Base-by-base conservation (phyloP, 1,140 invertebrate species). In the Heliothis subflexa region DNA sequence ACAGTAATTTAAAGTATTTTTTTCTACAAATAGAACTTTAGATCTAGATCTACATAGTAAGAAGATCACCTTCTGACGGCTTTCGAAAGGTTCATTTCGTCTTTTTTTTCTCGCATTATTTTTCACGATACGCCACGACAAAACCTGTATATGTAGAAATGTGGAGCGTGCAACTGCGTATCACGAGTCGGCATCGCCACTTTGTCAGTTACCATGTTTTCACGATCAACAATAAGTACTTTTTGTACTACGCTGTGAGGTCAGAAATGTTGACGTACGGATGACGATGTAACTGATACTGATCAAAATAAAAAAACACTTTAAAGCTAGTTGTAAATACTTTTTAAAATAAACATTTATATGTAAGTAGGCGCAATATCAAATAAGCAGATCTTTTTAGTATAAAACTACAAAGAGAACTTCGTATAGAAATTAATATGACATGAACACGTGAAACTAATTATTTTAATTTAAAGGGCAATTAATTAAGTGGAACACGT, bases 111-210 rank as follows among this genome's bases (percentile, higher is more conserved):
- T 81, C 72, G 68, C 75, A 70, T 85, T 86, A 82, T 85, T 86
- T 86, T 86, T 88, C 80, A 85, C 80, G 79, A 83, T 82, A 78
- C 47, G 73, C 71, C 62, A 71, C 64, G 80, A 85, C 81, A 86
- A 85, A 86, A 83, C 82, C 57, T 55, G 81, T 83, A 82, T 79
- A 83, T 73, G 33, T 40, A 40, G 33, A 82, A 82, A 83, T 81
- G 73, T 75, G 66, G 78, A 78, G 79, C 85, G 84, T 83, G 84
- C 81, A 81, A 82, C 79, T 70, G 77, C 45, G 66, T 88, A 88
- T 89, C 86, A 33, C 64, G 71, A 61, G 66, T 80, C 86, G 85
- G 87, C 85, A 87, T 86, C 86, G 77, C 78, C 77, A 66, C 54
- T 78, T 71, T 75, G 74, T 74, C 54, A 54, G 64, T 49, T 66